Evolutionary conservation across 2,113 vertebrate genomes (phyloP), one percentile per base, ranked within the genome.

Genomic region (Notothenia rossii): DNA sequence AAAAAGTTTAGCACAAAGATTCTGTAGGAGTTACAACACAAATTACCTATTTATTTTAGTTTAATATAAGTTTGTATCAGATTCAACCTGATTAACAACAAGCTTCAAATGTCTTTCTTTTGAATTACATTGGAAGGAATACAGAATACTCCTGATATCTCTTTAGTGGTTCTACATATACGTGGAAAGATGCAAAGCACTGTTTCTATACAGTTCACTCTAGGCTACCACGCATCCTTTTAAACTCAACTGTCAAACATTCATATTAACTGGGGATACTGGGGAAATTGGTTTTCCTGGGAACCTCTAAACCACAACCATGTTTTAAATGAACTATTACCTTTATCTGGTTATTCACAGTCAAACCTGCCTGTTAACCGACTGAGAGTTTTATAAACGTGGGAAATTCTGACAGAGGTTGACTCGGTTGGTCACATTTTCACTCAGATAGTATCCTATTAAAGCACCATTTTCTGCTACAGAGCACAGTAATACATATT

Each of bases 401-500:
- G 36, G 13, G 33, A 62, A 79, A 51, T 22, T 64, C 36, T 25
- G 51, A 51, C 12, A 17, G 49, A 15, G 25, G 25, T 70, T 55
- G 45, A 13, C 3, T 59, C 64, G 43, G 54, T 46, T 45, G 68
- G 56, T 46, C 60, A 63, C 6, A 63, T 64, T 77, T 58, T 59
- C n/a, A 65, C 81, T 83, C 55, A 25, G 54, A 8, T 11, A 20
- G 45, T 58, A 64, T 83, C 56, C 55, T 61, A 46, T 72, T 85
- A 46, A 33, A 73, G 68, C 55, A 33, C n/a, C 53, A 45, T 59
- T 56, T 54, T 58, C 77, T 51, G 40, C 74, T 33, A 69, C 29
- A 79, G 75, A 84, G 72, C 63, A 43, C 40, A 22, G 58, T 68
- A 49, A 87, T 89, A 82, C 81, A 86, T 82, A 72, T 86, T 89